Percentiles rank a stretch among this genome's conserved stretches.
Evolutionary conservation across 2,888 invertebrate genomes (phyloP).

Genomic region (Syrista parreyssii): DNA sequence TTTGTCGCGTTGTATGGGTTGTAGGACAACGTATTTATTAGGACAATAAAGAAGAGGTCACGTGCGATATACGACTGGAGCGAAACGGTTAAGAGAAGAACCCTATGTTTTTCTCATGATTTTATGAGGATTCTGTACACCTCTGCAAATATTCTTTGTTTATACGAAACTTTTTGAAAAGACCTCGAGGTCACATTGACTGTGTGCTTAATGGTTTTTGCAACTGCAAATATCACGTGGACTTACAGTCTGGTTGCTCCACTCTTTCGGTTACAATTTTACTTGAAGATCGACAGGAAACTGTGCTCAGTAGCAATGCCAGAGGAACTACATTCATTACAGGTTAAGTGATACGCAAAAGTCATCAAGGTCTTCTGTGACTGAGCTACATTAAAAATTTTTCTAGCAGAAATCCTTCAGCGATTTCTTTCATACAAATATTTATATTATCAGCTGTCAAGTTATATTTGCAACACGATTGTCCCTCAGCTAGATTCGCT

Average conservation of each 20-base stretch:
- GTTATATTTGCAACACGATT: background rate
- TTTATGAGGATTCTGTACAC: background rate
- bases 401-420: background rate
- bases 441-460: background rate
- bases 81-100: background rate
- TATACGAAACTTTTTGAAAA: background rate
- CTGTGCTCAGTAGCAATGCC: constrained; percentile 14
- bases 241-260: background rate
- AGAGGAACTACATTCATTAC: constrained; percentile 31
- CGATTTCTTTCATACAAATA: background rate
- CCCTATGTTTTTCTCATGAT: background rate
- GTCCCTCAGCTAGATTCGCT: background rate
- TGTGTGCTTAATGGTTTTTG: background rate
- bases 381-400: background rate
- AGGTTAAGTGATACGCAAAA: background rate
- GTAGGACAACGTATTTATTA: background rate
- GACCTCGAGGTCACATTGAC: background rate
- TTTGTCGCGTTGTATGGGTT: background rate
- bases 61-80: background rate
- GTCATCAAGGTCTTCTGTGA: background rate
- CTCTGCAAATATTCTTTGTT: background rate
- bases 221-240: background rate
- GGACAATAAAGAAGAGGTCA: background rate
- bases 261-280: background rate
- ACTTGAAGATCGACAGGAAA: background rate